Conservation (phyloP, 2,113 vertebrate species). For the Peromyscus maniculatus region DNA sequence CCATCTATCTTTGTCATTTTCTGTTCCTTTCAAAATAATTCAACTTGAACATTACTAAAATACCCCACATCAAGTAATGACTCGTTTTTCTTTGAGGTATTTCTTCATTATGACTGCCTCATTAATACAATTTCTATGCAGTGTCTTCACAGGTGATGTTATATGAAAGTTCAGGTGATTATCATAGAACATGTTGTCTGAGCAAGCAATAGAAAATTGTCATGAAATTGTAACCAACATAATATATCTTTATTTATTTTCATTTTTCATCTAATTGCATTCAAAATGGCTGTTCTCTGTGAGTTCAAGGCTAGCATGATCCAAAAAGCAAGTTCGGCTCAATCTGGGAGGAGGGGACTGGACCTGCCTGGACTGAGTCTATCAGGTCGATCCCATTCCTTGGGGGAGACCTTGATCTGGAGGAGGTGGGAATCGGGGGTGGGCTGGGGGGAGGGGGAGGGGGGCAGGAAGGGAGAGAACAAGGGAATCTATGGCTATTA, state of each 20-base stretch:
- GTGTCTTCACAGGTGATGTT: constrained; percentile 39
- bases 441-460: no score
- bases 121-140: constrained; percentile 64
- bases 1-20: constrained; percentile 65
- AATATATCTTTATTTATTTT: background rate
- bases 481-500: no score
- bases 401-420: no score
- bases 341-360: no score
- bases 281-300: background rate
- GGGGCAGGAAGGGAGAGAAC: no score
- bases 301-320: no score
- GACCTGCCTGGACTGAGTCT: no score
- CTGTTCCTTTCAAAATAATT: constrained; percentile 54
- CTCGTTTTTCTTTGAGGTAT: constrained; percentile 29
- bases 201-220: constrained; percentile 29
- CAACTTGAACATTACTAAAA: constrained; percentile 50
- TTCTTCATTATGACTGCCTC: constrained; percentile 41
- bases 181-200: background rate
- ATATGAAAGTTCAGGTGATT: constrained; percentile 43
- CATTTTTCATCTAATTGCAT: background rate
- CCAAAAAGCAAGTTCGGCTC: no score
- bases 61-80: constrained; percentile 61
- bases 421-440: no score
- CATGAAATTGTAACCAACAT: background rate
- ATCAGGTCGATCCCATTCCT: no score